Evolutionary conservation across 2,113 vertebrate species (phyloP).

Genomic region (Chaetorhynchus papuensis): DNA sequence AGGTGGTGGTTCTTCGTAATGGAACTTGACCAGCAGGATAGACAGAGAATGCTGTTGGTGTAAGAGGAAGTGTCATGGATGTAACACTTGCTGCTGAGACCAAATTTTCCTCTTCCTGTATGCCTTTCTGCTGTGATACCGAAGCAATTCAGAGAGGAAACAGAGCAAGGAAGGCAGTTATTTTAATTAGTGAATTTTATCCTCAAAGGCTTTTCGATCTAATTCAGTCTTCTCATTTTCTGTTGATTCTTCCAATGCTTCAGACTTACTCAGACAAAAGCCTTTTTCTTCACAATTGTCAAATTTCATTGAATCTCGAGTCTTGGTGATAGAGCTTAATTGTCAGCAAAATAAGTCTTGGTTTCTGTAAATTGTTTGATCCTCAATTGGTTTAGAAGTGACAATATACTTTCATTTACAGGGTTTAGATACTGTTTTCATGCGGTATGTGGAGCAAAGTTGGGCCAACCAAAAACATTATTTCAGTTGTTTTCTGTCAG

Average conservation of each 20-base stretch:
- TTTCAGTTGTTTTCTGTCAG: slow-evolving; percentile 56
- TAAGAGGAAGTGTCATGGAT: background rate
- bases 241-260: slow-evolving; percentile 45
- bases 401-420: slow-evolving; percentile 49
- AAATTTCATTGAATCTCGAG: slow-evolving; percentile 43
- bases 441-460: slow-evolving; percentile 43
- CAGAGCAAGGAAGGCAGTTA: background rate
- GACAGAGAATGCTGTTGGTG: background rate
- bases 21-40: background rate
- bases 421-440: slow-evolving; percentile 55
- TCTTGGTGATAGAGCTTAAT: slow-evolving; percentile 58
- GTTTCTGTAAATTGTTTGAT: slow-evolving; percentile 67
- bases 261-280: slow-evolving; percentile 32
- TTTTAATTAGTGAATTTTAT: slow-evolving; percentile 16
- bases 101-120: background rate
- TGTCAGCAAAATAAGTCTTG: slow-evolving; percentile 70
- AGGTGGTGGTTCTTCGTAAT: background rate
- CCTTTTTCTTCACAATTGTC: slow-evolving; percentile 64
- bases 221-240: slow-evolving; percentile 20
- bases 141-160: background rate
- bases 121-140: background rate
- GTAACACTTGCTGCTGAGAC: background rate
- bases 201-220: slow-evolving; percentile 25
- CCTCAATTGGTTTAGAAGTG: slow-evolving; percentile 64
- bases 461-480: slow-evolving; percentile 50